A percentile compares a stretch with the other conserved stretches of the same genome.
phyloP scores from a whole-genome alignment of 2,888 invertebrate genomes.

The Drosophila siamana region DNA sequence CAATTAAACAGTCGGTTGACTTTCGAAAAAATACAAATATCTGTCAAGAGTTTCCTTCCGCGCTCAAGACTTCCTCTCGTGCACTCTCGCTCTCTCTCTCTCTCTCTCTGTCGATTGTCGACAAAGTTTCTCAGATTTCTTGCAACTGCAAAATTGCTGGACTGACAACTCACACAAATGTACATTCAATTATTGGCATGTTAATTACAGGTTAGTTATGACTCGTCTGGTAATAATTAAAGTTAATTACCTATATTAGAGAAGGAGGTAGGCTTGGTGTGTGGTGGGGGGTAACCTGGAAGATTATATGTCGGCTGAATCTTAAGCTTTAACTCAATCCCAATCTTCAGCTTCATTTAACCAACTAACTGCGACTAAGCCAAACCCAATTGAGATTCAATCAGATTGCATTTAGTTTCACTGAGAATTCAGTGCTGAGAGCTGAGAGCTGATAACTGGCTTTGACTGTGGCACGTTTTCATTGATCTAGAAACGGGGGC shows the following conservation, averaged over 20 bases:
- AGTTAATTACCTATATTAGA: slow-evolving; percentile 74
- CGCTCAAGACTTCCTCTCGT: slow-evolving; percentile 17
- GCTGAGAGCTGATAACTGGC: slow-evolving; percentile 28
- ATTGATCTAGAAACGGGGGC: slow-evolving; percentile 58
- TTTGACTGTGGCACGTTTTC: slow-evolving; percentile 52
- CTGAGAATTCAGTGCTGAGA: slow-evolving; percentile 7
- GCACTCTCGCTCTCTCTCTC: slow-evolving; percentile 5
- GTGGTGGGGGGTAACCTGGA: background rate
- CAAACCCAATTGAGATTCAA: slow-evolving; percentile 26
- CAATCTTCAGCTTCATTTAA: slow-evolving; percentile 14
- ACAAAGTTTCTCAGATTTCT: slow-evolving; percentile 56
- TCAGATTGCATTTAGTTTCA: slow-evolving; percentile 40
- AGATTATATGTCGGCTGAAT: slow-evolving; percentile 20
- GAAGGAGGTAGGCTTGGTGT: background rate
- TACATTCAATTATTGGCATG: slow-evolving; percentile 80
- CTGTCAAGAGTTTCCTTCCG: slow-evolving; percentile 53
- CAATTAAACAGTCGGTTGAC: slow-evolving; percentile 14
- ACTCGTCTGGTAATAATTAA: slow-evolving; percentile 83
- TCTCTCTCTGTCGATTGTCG: no score
- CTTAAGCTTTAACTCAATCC: slow-evolving; percentile 36
- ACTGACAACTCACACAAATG: slow-evolving; percentile 32
- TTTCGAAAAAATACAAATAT: slow-evolving; percentile 41
- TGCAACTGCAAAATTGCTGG: slow-evolving; percentile 53
- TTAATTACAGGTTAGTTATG: slow-evolving; percentile 83
- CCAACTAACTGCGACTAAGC: slow-evolving; percentile 11